Percentiles rank a stretch among this genome's conserved stretches.
Evolutionary conservation across 1,140 invertebrate species (phyloP).

Genomic region (Aricia agestis): DNA sequence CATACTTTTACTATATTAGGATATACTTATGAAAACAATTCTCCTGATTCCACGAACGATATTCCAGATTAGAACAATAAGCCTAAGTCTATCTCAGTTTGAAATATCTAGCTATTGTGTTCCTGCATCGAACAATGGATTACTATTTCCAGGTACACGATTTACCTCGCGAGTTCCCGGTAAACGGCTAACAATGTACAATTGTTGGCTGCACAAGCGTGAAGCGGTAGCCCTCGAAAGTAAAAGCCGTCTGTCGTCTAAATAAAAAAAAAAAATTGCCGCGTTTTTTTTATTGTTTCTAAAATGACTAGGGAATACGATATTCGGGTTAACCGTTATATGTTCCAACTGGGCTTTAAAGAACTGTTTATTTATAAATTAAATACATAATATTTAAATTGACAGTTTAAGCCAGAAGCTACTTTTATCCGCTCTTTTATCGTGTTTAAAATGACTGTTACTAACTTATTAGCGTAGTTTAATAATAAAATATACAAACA

Average conservation of each 20-base stretch:
- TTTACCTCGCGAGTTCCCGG: conserved; percentile 47
- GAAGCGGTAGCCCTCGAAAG: conserved; percentile 25
- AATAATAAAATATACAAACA: neutral
- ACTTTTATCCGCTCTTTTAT: no score
- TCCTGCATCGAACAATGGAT: conserved; percentile 47
- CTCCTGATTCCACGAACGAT: neutral
- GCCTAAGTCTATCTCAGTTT: conserved; percentile 35
- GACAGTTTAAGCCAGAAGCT: no score
- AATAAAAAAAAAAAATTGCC: neutral
- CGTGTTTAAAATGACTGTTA: no score
- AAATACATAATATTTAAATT: no score
- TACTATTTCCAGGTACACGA: conserved; percentile 46
- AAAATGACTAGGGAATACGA: no score
- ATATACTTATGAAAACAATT: neutral
- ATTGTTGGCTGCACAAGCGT: conserved; percentile 36
- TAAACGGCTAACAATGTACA: conserved; percentile 54
- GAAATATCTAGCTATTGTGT: conserved; percentile 50
- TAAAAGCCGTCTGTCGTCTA: neutral
- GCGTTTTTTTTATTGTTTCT: neutral
- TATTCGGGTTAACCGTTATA: no score
- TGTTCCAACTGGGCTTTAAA: no score
- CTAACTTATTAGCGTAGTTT: no score
- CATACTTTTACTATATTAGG: no score
- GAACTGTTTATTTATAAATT: no score
- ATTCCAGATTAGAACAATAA: conserved; percentile 42